Evolutionary conservation across 2,888 invertebrate species (phyloP).

Genomic region (Phytoseiulus persimilis): DNA sequence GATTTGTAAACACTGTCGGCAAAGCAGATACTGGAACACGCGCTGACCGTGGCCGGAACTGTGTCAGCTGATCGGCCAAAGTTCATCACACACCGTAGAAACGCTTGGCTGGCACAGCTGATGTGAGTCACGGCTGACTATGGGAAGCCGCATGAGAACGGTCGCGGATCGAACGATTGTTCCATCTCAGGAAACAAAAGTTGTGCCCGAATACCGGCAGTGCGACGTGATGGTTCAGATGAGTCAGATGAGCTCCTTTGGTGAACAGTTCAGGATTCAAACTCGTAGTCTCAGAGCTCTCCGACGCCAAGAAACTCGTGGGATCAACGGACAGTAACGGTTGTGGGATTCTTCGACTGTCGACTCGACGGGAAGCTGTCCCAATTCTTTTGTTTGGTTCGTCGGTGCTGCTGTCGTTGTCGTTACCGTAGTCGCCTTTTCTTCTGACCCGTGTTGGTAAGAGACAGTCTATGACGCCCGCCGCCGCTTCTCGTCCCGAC

Average conservation of each 20-base stretch:
- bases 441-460: neutral
- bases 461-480: neutral
- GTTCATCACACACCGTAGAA: neutral
- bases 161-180: neutral
- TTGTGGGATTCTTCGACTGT: neutral
- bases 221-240: neutral
- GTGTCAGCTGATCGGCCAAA: slow-evolving; percentile 5
- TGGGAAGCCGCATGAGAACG: neutral
- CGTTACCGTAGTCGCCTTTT: neutral
- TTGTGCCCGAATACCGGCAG: neutral
- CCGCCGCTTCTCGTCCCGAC: neutral
- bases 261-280: neutral
- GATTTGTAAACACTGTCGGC: neutral
- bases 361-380: neutral
- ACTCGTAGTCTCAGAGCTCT: neutral
- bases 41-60: neutral
- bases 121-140: neutral
- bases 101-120: neutral
- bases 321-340: neutral
- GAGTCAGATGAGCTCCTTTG: too few relatives aligned
- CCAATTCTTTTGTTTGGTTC: neutral
- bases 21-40: neutral
- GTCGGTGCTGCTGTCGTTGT: neutral
- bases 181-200: neutral
- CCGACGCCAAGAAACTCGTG: neutral